Conservation (phyloP, 2,113 vertebrate species). For the Dascyllus trimaculatus region DNA sequence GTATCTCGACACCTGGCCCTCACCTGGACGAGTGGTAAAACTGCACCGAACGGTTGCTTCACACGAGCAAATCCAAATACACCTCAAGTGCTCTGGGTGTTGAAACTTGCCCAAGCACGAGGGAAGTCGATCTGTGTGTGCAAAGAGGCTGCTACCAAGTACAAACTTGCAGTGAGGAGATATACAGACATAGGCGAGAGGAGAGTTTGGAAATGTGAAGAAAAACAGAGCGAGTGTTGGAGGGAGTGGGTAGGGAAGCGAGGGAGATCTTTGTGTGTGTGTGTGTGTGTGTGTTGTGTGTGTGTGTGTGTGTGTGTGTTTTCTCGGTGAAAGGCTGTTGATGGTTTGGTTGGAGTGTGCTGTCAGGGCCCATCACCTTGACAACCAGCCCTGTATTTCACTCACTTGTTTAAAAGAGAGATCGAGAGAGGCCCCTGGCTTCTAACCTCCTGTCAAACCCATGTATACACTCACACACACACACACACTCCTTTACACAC, state of each 20-base stretch:
- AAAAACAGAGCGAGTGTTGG: conserved; percentile 5
- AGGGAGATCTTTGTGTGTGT: conserved; percentile 25
- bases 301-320: conserved; percentile 12
- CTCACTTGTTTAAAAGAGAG: conserved; percentile 58
- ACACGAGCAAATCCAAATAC: conserved; percentile 41
- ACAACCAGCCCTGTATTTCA: conserved; percentile 75
- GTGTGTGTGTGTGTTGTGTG: conserved; percentile 18
- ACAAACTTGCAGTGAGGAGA: conserved; percentile 51
- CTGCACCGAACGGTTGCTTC: conserved; percentile 18
- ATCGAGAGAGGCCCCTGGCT: conserved; percentile 66
- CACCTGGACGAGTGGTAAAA: conserved; percentile 45
- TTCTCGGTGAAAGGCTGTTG: conserved; percentile 57
- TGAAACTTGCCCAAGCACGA: conserved; percentile 65
- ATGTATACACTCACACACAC: conserved; percentile 33
- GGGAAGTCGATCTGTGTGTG: conserved; percentile 28
- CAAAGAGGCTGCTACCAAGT: conserved; percentile 29
- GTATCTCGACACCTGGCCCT: conserved; percentile 53
- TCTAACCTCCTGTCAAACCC: conserved; percentile 65
- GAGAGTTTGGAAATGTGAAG: background rate
- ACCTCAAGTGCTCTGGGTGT: conserved; percentile 10
- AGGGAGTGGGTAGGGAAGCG: conserved; percentile 4
- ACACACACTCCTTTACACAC: conserved; percentile 32
- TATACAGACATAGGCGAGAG: background rate
- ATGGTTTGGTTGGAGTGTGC: conserved; percentile 49
- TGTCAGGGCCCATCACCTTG: conserved; percentile 73